Conservation (phyloP, 1,140 invertebrate genomes). For the Gryon sp. region DNA sequence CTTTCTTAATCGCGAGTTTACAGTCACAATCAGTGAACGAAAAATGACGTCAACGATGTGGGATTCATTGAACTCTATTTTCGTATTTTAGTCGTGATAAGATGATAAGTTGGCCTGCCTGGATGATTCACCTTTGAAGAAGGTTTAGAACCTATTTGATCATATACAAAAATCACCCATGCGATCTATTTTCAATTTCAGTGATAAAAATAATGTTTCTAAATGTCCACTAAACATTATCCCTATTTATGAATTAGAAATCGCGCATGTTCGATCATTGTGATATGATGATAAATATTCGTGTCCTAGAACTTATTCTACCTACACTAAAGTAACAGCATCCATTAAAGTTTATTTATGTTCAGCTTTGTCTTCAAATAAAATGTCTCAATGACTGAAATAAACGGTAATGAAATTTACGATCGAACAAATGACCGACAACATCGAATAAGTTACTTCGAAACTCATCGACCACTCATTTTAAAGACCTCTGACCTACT, state of each 20-base stretch:
- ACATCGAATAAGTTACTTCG: slow-evolving; percentile 16
- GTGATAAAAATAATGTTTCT: too few relatives aligned
- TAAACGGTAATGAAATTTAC: slow-evolving; percentile 35
- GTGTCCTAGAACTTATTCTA: too few relatives aligned
- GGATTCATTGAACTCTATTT: slow-evolving; percentile 43
- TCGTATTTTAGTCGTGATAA: slow-evolving; percentile 14
- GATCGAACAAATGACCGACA: slow-evolving; percentile 19
- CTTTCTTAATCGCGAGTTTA: slow-evolving; percentile 33
- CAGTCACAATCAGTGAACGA: slow-evolving; percentile 1
- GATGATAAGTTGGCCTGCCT: slow-evolving; percentile 18
- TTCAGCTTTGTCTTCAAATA: slow-evolving; percentile 16
- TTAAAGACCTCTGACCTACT: slow-evolving; percentile 19
- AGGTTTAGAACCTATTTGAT: too few relatives aligned
- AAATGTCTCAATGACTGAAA: slow-evolving; percentile 8
- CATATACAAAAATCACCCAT: too few relatives aligned
- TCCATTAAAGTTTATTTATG: slow-evolving; percentile 13
- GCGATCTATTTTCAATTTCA: not conserved
- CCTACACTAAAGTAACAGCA: too few relatives aligned
- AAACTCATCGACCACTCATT: not conserved
- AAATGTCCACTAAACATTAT: too few relatives aligned
- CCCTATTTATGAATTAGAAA: too few relatives aligned
- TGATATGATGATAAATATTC: too few relatives aligned
- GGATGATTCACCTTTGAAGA: slow-evolving; percentile 10
- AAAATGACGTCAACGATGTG: slow-evolving; percentile 24
- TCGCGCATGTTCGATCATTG: too few relatives aligned